Base-by-base conservation (phyloP, 2,113 vertebrate species). In the Aphyosemion australe region DNA sequence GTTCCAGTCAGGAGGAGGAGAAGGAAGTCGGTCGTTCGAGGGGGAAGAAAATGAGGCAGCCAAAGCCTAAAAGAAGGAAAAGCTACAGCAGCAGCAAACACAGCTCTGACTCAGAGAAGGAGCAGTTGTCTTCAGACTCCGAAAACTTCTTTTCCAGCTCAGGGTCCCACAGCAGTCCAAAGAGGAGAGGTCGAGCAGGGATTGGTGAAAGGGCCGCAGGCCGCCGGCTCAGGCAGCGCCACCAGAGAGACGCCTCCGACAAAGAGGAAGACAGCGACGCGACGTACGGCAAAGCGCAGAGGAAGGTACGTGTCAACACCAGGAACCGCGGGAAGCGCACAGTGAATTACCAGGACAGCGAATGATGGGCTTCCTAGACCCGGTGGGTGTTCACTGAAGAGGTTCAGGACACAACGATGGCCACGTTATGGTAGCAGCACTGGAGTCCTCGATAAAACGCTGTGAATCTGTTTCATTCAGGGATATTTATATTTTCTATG, bases 401-500 rank as follows among this genome's bases (percentile, higher is more conserved):
- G 78, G 74, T 88, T 82, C 72, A 83, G 83, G 85, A 89, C 83
- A 89, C 78, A 87, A 26, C 85, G 89, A 91, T 82, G 85, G 88
- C 85, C 85, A 83, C 48, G 59, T 82, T 86, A 88, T 75, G 89
- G 92, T 93, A 92, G 87, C 80, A 92, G 93, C 93, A 93, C 92
- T 93, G 92, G 91, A 93, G 89, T 90, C 89, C 85, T 92, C 74
- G 74, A 79, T 72, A 61, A 90, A 85, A 92, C 92, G 91, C 93
- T 94, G 93, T 94, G 93, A 94, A 93, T 94, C 88, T 81, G 81
- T 92, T 93, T 92, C 86, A 92, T 93, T 93, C 93, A 94, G 93
- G 93, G 93, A 94, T 93, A 93, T 94, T 93, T 94, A 93, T 93
- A 91, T 91, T 92, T 94, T 93, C 88, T 94, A 90, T 94, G 89